phyloP scores from a whole-genome alignment of 2,888 invertebrate genomes.

The Pristionchus exspectatus region DNA sequence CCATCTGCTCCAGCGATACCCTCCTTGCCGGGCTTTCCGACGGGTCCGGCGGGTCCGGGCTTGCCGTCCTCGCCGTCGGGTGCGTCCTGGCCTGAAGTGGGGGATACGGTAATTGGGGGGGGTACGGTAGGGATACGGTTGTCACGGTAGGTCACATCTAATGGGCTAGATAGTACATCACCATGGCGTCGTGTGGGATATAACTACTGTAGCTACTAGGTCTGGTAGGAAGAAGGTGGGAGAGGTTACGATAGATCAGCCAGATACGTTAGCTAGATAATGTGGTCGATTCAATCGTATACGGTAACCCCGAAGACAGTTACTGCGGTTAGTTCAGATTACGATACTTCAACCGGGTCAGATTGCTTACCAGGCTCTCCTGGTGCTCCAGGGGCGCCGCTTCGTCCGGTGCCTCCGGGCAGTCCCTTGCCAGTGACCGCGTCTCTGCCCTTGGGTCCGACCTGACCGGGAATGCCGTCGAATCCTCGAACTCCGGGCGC shows the following conservation, averaged over 20 bases:
- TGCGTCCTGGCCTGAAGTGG: not conserved
- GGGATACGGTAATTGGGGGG: not conserved
- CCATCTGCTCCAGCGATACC: conserved; percentile 49
- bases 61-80: conserved; percentile 23
- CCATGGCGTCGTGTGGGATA: too few species aligned
- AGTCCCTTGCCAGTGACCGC: conserved; percentile 58
- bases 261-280: too few species aligned
- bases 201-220: too few species aligned
- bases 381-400: conserved; percentile 61
- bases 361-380: conserved; percentile 60
- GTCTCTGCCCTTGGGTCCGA: conserved; percentile 62
- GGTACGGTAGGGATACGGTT: not conserved
- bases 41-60: not conserved
- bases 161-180: too few species aligned
- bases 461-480: conserved; percentile 62
- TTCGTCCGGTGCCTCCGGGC: conserved; percentile 61
- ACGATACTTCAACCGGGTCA: not conserved
- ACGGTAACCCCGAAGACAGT: too few species aligned
- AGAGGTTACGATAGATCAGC: too few species aligned
- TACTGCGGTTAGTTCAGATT: too few species aligned
- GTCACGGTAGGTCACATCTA: too few species aligned
- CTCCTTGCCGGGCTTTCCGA: conserved; percentile 51
- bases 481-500: conserved; percentile 61
- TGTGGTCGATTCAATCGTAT: too few species aligned
- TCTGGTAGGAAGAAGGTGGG: too few species aligned